Base-by-base conservation (phyloP, 2,797 vertebrate species). In the Syngnathus acus region DNA sequence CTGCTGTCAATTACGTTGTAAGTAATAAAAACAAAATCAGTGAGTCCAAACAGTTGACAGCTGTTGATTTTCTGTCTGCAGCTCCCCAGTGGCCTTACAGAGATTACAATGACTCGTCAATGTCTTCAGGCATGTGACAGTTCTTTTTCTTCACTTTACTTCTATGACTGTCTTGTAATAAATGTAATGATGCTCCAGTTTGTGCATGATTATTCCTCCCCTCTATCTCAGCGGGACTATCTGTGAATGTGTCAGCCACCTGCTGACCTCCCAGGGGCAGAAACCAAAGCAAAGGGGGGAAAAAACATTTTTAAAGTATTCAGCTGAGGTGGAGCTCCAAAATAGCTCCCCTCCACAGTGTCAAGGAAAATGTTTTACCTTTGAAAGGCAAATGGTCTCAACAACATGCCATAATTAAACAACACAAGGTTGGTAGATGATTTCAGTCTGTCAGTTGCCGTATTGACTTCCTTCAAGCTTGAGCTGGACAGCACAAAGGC, bases 151-250 rank as follows among this genome's bases (percentile, higher is more conserved):
- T 51, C 23, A 54, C 9, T 54, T 23, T 64, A 48, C 60, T 65
- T 79, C 63, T 47, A 75, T 68, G 70, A 50, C 71, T 77, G 54
- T 74, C 42, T 61, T 48, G 39, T 58, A 79, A 74, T 69, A 79
- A 68, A 51, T 26, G 60, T 61, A 60, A 67, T 68, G 74, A 84
- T 81, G 17, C 68, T 61, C 72, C 40, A 10, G 64, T 65, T 72
- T 2, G 48, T 68, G 42, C 51, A 62, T 78, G 76, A 80, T 78
- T 82, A 76, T 67, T 69, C 78, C 62, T 72, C 68, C 68, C 32
- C 71, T 65, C 53, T 69, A n/a, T 68, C 70, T 37, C 79, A 74
- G 82, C 73, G 78, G 77, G 78, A 68, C 68, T 78, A 67, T 73
- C 62, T 48, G 53, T 38, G 37, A 69, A 77, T 72, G 69, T 76